These are phyloP conservation scores for Antennarius maculatus DNA, from an alignment of 2,797 vertebrate genomes.

Conservation along the genomic window DNA sequence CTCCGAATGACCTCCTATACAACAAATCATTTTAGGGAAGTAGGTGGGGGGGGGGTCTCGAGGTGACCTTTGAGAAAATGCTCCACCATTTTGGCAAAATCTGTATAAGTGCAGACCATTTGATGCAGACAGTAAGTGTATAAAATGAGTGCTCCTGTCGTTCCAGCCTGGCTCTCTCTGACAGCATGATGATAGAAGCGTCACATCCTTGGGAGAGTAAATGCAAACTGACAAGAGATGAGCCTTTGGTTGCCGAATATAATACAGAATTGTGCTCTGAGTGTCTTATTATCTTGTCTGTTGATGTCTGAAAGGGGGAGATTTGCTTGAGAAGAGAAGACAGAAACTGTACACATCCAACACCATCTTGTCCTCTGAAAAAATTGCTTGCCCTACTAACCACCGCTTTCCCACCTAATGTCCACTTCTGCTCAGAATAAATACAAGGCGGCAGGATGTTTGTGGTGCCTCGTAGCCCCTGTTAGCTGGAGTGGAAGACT, in stretches of 20 bases:
- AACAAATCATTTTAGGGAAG: conserved; percentile 65
- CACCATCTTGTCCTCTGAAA: conserved; percentile 82
- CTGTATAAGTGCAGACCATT: conserved; percentile 95
- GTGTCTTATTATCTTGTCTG: conserved; percentile 99
- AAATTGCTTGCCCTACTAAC: conserved; percentile 98
- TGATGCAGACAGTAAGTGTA: conserved; percentile 99
- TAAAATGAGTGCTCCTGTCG: conserved; percentile 97
- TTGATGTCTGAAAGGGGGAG: conserved; percentile 97
- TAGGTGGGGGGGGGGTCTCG: conserved; percentile 68
- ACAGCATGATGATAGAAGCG: conserved; percentile 99
- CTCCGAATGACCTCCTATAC: conserved; percentile 90
- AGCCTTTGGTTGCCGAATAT: conserved; percentile 99
- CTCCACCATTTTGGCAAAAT: conserved; percentile 95
- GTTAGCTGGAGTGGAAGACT: conserved; percentile 94
- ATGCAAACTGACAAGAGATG: conserved; percentile 99
- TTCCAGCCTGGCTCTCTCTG: conserved; percentile 95
- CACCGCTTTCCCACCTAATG: conserved; percentile 98
- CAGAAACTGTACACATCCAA: conserved; percentile 91
- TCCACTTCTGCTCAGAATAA: conserved; percentile 98
- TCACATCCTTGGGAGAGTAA: conserved; percentile 98
- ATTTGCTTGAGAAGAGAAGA: conserved; percentile 94
- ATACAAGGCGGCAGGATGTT: conserved; percentile 92
- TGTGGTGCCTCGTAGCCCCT: conserved; percentile 89
- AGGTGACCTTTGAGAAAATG: conserved; percentile 98
- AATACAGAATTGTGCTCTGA: conserved; percentile 99